A percentile compares a stretch with the other conserved stretches of the same genome.
phyloP scores from a whole-genome alignment of 2,888 invertebrate genomes.

The Diarsia brunnea region DNA sequence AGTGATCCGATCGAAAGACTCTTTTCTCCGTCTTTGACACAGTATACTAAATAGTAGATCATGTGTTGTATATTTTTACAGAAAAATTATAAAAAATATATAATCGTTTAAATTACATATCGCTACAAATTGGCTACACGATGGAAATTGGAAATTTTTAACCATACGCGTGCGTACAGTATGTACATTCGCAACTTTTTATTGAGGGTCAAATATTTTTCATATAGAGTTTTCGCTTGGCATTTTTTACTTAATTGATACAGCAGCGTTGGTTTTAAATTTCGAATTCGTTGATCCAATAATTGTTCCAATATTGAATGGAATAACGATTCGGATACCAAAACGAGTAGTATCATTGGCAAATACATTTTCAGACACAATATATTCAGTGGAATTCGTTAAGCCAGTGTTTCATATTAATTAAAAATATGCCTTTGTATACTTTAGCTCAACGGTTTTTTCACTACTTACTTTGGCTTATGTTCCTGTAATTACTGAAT shows the following conservation, averaged over 20 bases:
- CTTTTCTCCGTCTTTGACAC: too few relatives aligned
- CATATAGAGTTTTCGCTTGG: neutral
- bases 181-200: neutral
- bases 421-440: conserved; percentile 17
- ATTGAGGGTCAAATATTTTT: neutral
- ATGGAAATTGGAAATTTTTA: conserved; percentile 10
- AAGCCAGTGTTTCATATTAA: neutral
- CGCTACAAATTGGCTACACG: conserved; percentile 27
- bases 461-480: conserved; percentile 9
- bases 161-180: neutral
- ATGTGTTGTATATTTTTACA: neutral
- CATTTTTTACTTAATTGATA: neutral
- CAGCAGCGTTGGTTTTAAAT: conserved; percentile 8
- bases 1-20: neutral
- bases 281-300: neutral
- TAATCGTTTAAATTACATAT: conserved; percentile 19
- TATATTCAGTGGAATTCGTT: conserved; percentile 8
- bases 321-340: conserved; percentile 19
- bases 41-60: too few relatives aligned
- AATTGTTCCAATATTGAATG: conserved; percentile 42
- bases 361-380: conserved; percentile 3
- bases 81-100: neutral
- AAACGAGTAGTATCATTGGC: conserved; percentile 21
- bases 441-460: neutral
- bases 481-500: conserved; percentile 8